These are phyloP conservation scores for Phrynocephalus versicolor DNA, from an alignment of 2,113 vertebrate species.

Conservation along the genomic window DNA sequence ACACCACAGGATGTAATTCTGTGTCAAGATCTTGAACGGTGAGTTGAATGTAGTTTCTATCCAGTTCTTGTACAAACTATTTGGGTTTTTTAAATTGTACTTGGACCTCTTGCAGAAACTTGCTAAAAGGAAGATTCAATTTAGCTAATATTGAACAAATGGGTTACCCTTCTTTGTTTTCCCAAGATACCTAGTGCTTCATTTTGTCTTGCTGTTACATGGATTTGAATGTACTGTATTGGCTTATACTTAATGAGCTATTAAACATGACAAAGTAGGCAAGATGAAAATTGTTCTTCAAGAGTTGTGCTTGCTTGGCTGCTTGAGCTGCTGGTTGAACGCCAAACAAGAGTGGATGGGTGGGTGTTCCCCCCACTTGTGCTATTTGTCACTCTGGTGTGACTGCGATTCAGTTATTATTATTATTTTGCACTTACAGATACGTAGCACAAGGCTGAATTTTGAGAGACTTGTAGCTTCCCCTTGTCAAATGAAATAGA, in stretches of 20 bases:
- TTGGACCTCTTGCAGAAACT: not conserved
- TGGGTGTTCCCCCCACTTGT: slow-evolving; percentile 37
- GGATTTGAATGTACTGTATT: slow-evolving; percentile 3
- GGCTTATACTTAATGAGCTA: slow-evolving; percentile 20
- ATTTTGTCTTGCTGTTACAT: slow-evolving; percentile 19
- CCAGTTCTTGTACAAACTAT: not conserved
- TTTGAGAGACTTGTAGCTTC: slow-evolving; percentile 36
- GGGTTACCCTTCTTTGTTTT: not conserved
- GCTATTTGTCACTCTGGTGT: not conserved
- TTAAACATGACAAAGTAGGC: not conserved
- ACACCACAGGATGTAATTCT: not conserved
- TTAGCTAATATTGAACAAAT: slow-evolving; percentile 7
- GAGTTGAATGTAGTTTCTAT: not conserved
- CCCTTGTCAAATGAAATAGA: slow-evolving; percentile 22
- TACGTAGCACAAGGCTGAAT: slow-evolving; percentile 26
- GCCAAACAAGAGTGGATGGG: not conserved
- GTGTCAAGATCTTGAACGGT: not conserved
- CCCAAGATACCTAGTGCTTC: slow-evolving; percentile 42
- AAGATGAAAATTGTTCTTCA: not conserved
- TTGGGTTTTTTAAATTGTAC: not conserved
- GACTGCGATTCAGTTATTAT: not conserved
- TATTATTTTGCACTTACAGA: slow-evolving; percentile 36
- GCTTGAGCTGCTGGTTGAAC: not conserved
- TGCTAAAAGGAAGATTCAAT: not conserved
- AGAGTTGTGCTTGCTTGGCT: not conserved